Percentiles rank a stretch among this genome's conserved stretches.
phyloP scores from a whole-genome alignment of 1,140 invertebrate genomes.

The Dendroctonus valens region DNA sequence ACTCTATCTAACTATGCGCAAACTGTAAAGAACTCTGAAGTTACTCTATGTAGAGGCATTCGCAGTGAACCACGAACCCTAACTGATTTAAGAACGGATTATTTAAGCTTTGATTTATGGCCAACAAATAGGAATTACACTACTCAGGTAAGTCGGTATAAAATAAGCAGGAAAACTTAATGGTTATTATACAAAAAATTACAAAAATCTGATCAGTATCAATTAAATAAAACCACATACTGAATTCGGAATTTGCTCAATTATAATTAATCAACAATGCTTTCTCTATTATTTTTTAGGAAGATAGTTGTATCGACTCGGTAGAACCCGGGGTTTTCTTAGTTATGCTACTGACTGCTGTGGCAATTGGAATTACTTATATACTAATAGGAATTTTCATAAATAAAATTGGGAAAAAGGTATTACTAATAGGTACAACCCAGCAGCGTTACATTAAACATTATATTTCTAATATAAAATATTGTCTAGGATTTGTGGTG shows the following conservation, averaged over 20 bases:
- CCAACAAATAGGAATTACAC: too few relatives aligned
- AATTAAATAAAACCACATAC: not conserved
- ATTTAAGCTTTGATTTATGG: too few relatives aligned
- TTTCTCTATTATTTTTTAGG: conserved; percentile 13
- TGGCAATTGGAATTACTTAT: conserved; percentile 53
- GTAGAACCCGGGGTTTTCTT: conserved; percentile 52
- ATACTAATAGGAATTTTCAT: conserved; percentile 55
- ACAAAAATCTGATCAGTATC: not conserved
- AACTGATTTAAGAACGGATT: too few relatives aligned
- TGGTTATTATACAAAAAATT: not conserved
- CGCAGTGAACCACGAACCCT: too few relatives aligned
- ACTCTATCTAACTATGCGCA: conserved; percentile 44
- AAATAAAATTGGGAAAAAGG: conserved; percentile 52
- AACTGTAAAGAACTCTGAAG: conserved; percentile 24
- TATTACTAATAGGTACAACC: conserved; percentile 38
- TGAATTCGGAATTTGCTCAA: too few relatives aligned
- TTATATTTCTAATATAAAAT: not conserved
- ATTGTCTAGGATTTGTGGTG: conserved; percentile 22
- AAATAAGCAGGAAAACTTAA: too few relatives aligned
- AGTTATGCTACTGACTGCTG: conserved; percentile 54
- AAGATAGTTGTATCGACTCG: conserved; percentile 36
- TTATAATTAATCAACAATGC: too few relatives aligned
- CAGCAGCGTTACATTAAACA: not conserved
- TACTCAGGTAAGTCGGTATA: too few relatives aligned
- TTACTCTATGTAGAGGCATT: conserved; percentile 37